Evolutionary conservation across 1,140 invertebrate species (phyloP).

Genomic region (Drosophila orosa): DNA sequence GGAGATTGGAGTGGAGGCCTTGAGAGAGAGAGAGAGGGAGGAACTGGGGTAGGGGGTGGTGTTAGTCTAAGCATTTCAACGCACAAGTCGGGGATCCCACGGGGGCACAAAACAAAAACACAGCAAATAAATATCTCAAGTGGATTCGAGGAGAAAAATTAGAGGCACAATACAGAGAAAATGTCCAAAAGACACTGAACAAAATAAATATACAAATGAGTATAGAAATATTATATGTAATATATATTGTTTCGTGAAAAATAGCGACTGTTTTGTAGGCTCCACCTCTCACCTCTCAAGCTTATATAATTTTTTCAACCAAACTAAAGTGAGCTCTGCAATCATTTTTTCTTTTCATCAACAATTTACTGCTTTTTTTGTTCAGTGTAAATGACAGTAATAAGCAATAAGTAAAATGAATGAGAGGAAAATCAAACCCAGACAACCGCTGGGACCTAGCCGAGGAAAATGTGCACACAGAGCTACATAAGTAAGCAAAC

Average conservation of each 20-base stretch:
- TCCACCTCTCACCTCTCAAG: too few relatives aligned
- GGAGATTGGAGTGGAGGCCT: not conserved
- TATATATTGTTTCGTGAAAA: not conserved
- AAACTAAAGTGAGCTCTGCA: not conserved
- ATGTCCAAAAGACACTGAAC: slow-evolving; percentile 6
- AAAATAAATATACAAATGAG: not conserved
- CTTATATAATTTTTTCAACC: too few relatives aligned
- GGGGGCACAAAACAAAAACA: slow-evolving; percentile 11
- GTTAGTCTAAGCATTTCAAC: slow-evolving; percentile 1
- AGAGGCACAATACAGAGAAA: slow-evolving; percentile 9
- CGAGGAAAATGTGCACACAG: slow-evolving; percentile 6
- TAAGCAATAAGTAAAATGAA: slow-evolving; percentile 29
- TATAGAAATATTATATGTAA: not conserved
- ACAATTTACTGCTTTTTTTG: not conserved
- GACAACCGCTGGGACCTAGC: slow-evolving; percentile 18
- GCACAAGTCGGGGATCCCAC: slow-evolving; percentile 18
- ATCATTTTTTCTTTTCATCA: not conserved
- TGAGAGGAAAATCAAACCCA: slow-evolving; percentile 27
- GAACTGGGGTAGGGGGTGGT: not conserved
- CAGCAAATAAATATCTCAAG: slow-evolving; percentile 35
- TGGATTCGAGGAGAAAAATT: slow-evolving; percentile 27
- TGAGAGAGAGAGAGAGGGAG: not conserved
- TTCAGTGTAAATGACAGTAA: slow-evolving; percentile 25
- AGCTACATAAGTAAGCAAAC: slow-evolving; percentile 18
- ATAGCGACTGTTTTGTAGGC: not conserved